These are phyloP conservation scores for Caenorhabditis doughertyi DNA, from an alignment of 2,888 invertebrate species.

Conservation along the genomic window DNA sequence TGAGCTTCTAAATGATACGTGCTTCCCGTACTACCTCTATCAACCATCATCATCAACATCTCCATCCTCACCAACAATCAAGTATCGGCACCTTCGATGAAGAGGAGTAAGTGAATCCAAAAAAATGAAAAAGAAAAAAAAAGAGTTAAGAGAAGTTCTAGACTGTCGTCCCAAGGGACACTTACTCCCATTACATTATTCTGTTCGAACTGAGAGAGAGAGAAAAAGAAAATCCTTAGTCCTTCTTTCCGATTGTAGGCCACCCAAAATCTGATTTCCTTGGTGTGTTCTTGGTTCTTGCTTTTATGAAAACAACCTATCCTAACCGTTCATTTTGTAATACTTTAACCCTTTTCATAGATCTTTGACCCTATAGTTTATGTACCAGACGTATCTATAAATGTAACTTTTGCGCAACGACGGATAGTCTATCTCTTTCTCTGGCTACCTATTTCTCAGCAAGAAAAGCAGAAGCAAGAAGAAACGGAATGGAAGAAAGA, in stretches of 20 bases:
- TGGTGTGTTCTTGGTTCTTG: background rate
- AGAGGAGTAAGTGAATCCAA: slow-evolving; percentile 55
- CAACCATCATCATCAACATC: slow-evolving; percentile 41
- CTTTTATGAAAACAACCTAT: background rate
- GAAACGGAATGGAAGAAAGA: slow-evolving; percentile 9
- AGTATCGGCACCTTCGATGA: slow-evolving; percentile 44
- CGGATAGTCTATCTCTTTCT: slow-evolving; percentile 28
- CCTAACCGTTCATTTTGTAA: background rate
- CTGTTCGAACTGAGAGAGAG: slow-evolving; percentile 18
- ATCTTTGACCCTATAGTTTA: slow-evolving; percentile 60
- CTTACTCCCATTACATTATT: slow-evolving; percentile 57
- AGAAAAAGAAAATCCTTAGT: slow-evolving; percentile 10
- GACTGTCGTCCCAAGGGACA: slow-evolving; percentile 35
- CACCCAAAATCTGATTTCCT: slow-evolving; percentile 1
- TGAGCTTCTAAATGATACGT: slow-evolving; percentile 43
- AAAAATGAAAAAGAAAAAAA: background rate
- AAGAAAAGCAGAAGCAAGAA: slow-evolving; percentile 35
- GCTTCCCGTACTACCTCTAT: slow-evolving; percentile 59
- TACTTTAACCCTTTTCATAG: slow-evolving; percentile 2
- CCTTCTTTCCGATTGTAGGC: slow-evolving; percentile 20
- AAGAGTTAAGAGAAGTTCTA: slow-evolving; percentile 19
- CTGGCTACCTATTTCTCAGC: slow-evolving; percentile 32
- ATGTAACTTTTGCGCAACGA: slow-evolving; percentile 33
- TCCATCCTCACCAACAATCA: slow-evolving; percentile 48
- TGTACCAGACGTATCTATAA: slow-evolving; percentile 46